Evolutionary conservation across 2,113 vertebrate species (phyloP).

Genomic region (Pelusios castaneus): DNA sequence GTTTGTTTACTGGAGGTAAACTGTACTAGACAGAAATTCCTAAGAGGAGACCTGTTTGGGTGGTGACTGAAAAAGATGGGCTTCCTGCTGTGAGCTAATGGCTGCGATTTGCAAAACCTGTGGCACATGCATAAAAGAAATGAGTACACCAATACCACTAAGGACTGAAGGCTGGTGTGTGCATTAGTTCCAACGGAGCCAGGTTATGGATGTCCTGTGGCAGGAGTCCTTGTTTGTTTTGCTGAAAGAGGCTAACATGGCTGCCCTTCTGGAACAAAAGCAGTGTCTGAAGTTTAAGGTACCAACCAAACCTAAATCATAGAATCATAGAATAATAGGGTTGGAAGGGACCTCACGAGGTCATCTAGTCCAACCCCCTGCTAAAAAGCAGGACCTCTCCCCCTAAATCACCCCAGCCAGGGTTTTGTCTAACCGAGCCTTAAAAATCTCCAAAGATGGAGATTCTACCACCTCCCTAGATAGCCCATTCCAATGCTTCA

Average conservation of each 20-base stretch:
- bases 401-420: no score
- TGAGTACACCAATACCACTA: background rate
- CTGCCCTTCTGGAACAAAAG: no score
- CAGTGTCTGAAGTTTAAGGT: background rate
- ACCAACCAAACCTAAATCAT: background rate
- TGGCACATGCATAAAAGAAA: background rate
- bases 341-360: no score
- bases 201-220: background rate
- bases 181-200: background rate
- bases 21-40: background rate
- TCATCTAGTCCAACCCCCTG: no score
- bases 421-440: no score
- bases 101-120: background rate
- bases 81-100: background rate
- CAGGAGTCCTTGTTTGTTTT: no score
- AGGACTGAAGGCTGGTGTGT: background rate
- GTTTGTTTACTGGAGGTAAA: background rate
- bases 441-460: no score
- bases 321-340: no score
- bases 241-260: no score
- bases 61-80: background rate
- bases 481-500: no score
- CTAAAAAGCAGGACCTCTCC: no score
- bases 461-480: no score
- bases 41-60: background rate